A percentile compares a stretch with the other conserved stretches of the same genome.
Evolutionary conservation across 92 coral and sea anemone species (phyloP).

Genomic region (Paramuricea clavata): DNA sequence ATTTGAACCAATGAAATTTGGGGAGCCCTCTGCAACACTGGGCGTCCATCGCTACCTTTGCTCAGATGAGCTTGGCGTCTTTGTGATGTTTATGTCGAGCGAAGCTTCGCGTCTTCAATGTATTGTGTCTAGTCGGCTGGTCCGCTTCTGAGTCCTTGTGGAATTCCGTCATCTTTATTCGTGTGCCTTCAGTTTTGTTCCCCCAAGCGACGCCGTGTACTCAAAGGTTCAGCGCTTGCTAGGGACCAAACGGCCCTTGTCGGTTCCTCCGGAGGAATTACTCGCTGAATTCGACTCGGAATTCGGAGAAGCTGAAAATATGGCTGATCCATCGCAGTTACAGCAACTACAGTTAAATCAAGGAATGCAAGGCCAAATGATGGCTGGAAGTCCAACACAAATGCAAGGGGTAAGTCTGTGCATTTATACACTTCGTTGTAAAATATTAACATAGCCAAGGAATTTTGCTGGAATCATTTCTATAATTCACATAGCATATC

Average conservation of each 20-base stretch:
- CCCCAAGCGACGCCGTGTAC: slow-evolving; percentile 41
- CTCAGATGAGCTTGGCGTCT: background rate
- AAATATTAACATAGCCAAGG: too few species aligned
- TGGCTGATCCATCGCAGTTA: slow-evolving; percentile 11
- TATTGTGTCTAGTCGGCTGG: slow-evolving; percentile 40
- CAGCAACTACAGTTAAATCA: background rate
- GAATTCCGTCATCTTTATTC: slow-evolving; percentile 29
- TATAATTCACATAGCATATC: too few species aligned
- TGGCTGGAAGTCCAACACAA: slow-evolving; percentile 2
- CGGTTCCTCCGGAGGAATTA: slow-evolving; percentile 29
- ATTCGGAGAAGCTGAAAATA: background rate
- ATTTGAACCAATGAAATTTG: slow-evolving; percentile 5
- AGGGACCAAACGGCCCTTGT: slow-evolving; percentile 35
- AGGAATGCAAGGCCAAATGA: slow-evolving; percentile 2
- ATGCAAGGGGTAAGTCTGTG: background rate
- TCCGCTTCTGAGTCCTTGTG: background rate
- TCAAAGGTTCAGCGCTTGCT: slow-evolving; percentile 20
- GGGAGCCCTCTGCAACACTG: background rate
- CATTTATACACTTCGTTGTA: background rate
- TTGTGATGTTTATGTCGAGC: background rate
- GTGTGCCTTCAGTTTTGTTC: background rate
- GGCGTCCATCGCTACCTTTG: slow-evolving; percentile 12
- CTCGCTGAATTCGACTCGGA: slow-evolving; percentile 8
- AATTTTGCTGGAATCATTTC: too few species aligned
- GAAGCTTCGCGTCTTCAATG: slow-evolving; percentile 25